Evolutionary conservation across 2,113 vertebrate genomes (phyloP).

Genomic region (Lepus americanus): DNA sequence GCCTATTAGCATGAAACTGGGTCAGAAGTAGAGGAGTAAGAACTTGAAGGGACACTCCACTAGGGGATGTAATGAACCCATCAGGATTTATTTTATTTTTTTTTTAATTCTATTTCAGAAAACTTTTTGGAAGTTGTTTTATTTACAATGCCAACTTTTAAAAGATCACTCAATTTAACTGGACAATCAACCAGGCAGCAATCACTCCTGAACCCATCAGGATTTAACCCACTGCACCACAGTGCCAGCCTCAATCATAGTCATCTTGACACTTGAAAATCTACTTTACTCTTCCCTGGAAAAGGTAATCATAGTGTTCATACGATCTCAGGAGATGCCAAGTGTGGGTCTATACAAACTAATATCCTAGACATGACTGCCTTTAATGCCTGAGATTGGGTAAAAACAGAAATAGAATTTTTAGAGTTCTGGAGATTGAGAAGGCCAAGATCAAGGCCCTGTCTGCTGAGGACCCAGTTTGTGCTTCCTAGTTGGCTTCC

Average conservation of each 20-base stretch:
- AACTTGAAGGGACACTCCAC: too few species aligned
- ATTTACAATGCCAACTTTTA: too few species aligned
- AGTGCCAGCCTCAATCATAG: neutral
- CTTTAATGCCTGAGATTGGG: neutral
- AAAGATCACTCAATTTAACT: too few species aligned
- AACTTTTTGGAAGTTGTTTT: too few species aligned
- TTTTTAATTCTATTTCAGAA: too few species aligned
- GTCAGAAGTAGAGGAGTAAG: too few species aligned
- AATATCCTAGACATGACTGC: neutral
- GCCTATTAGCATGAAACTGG: too few species aligned
- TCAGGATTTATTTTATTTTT: too few species aligned
- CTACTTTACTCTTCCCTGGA: neutral
- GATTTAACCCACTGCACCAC: too few species aligned
- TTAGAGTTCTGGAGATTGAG: neutral
- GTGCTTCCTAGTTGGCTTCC: neutral
- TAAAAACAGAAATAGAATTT: neutral
- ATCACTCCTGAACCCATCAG: too few species aligned
- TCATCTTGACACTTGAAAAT: conserved; percentile 11
- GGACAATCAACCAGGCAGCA: too few species aligned
- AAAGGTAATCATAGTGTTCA: neutral
- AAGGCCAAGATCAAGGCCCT: neutral
- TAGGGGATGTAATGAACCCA: too few species aligned
- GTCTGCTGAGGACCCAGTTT: neutral
- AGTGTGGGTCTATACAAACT: neutral
- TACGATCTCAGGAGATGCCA: neutral